phyloP scores from a whole-genome alignment of 2,888 invertebrate genomes.

The Heliconius hortense region DNA sequence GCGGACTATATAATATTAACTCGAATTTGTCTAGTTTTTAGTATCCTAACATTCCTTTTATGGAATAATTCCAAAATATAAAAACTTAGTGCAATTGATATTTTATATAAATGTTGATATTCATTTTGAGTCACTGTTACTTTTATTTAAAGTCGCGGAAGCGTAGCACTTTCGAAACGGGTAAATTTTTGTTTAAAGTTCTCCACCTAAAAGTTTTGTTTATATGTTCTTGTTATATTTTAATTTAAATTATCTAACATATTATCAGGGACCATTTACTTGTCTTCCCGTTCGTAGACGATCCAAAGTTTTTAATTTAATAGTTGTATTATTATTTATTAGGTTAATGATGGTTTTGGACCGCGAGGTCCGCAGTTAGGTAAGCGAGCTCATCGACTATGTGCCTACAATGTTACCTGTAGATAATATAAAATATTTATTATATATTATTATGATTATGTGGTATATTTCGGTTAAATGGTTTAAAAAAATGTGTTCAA shows the following conservation, averaged over 20 bases:
- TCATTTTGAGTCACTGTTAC: conserved; percentile 34
- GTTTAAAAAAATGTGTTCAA: conserved; percentile 74
- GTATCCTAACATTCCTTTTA: conserved; percentile 72
- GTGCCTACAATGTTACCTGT: conserved; percentile 82
- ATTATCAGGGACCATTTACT: conserved; percentile 65
- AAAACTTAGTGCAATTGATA: conserved; percentile 70
- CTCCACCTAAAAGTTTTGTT: conserved; percentile 35
- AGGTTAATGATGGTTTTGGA: conserved; percentile 56
- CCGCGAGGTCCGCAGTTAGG: conserved; percentile 49
- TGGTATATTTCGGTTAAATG: conserved; percentile 62
- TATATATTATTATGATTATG: conserved; percentile 60
- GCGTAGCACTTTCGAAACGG: conserved; percentile 36
- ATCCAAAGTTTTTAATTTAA: conserved; percentile 75
- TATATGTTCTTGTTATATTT: conserved; percentile 36
- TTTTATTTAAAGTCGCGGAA: conserved; percentile 31
- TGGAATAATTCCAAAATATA: conserved; percentile 71
- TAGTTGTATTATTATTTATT: conserved; percentile 65
- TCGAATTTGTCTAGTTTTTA: conserved; percentile 76
- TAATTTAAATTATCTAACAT: conserved; percentile 35
- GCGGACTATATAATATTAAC: conserved; percentile 53
- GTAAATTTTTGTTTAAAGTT: conserved; percentile 34
- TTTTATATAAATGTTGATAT: conserved; percentile 59
- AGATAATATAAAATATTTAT: conserved; percentile 67
- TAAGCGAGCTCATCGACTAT: conserved; percentile 75
- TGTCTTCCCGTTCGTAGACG: conserved; percentile 73